phyloP scores from a whole-genome alignment of 2,888 invertebrate genomes.

The Lasius fuliginosus region DNA sequence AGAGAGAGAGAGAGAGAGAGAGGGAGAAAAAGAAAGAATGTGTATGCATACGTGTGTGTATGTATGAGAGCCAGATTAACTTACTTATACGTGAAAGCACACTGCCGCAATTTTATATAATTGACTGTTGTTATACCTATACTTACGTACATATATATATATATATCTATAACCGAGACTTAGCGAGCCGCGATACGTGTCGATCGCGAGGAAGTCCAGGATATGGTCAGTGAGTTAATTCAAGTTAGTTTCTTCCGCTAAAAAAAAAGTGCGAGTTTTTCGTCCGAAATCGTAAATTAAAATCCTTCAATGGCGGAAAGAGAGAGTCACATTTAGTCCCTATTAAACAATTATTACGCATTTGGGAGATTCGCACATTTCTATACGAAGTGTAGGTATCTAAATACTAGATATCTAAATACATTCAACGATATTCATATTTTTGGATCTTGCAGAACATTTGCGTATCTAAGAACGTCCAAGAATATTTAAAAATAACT shows the following conservation, averaged over 20 bases:
- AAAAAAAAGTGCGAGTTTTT: constrained; percentile 8
- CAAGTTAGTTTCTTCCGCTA: constrained; percentile 21
- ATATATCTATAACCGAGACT: constrained; percentile 59
- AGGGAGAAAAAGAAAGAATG: background rate
- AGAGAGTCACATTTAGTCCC: constrained; percentile 9
- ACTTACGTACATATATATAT: constrained; percentile 65
- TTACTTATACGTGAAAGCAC: constrained; percentile 79
- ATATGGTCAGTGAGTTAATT: constrained; percentile 26
- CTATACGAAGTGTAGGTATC: background rate
- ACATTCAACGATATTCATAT: background rate
- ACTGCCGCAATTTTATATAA: constrained; percentile 84
- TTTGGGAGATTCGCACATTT: background rate
- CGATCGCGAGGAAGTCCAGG: constrained; percentile 49
- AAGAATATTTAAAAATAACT: constrained; percentile 5
- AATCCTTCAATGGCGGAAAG: background rate
- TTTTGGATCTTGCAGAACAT: background rate
- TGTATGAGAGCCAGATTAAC: constrained; percentile 56
- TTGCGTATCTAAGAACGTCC: background rate
- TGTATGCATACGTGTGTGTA: background rate
- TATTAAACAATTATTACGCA: background rate
- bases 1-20: background rate
- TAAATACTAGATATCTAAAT: constrained; percentile 9
- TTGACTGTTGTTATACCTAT: constrained; percentile 79
- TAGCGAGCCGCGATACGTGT: constrained; percentile 51
- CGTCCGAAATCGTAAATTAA: background rate